Evolutionary conservation across 1,140 invertebrate species (phyloP).

Genomic region (Platorchestia sp.): DNA sequence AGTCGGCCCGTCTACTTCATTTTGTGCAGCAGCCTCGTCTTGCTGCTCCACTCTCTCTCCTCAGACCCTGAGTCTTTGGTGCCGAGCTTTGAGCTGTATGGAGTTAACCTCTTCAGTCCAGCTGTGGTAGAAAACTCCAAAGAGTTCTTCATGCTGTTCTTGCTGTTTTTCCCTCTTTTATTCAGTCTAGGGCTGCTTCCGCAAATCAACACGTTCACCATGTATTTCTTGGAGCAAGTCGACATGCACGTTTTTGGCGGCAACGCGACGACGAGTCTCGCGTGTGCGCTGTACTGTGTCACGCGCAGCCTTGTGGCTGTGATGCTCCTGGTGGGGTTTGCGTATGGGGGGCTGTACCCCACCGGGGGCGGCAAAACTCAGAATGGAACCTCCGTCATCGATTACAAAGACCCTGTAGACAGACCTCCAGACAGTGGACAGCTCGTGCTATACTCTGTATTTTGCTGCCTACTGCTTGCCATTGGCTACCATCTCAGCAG

Average conservation of each 20-base stretch:
- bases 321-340: conserved; percentile 88
- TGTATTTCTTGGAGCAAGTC: conserved; percentile 95
- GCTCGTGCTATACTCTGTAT: conserved; percentile 95
- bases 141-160: conserved; percentile 83
- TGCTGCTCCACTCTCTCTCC: conserved; percentile 76
- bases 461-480: conserved; percentile 89
- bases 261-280: conserved; percentile 91
- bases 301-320: conserved; percentile 85
- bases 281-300: conserved; percentile 88
- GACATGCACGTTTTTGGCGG: conserved; percentile 99
- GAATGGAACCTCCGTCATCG: conserved; percentile 86
- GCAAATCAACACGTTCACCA: conserved; percentile 95
- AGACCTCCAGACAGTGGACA: conserved; percentile 84
- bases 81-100: conserved; percentile 78
- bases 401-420: conserved; percentile 81
- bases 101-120: conserved; percentile 80
- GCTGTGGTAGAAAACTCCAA: conserved; percentile 79
- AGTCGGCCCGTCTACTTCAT: conserved; percentile 95
- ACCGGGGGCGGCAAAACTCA: conserved; percentile 84
- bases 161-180: conserved; percentile 91
- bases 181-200: conserved; percentile 96
- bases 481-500: conserved; percentile 94
- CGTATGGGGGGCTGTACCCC: conserved; percentile 85
- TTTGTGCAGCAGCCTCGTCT: conserved; percentile 82
- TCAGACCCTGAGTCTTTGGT: conserved; percentile 66